A percentile compares a stretch with the other conserved stretches of the same genome.
These are phyloP conservation scores for Entomyzon cyanotis DNA, from an alignment of 2,113 vertebrate species.

Conservation along the genomic window DNA sequence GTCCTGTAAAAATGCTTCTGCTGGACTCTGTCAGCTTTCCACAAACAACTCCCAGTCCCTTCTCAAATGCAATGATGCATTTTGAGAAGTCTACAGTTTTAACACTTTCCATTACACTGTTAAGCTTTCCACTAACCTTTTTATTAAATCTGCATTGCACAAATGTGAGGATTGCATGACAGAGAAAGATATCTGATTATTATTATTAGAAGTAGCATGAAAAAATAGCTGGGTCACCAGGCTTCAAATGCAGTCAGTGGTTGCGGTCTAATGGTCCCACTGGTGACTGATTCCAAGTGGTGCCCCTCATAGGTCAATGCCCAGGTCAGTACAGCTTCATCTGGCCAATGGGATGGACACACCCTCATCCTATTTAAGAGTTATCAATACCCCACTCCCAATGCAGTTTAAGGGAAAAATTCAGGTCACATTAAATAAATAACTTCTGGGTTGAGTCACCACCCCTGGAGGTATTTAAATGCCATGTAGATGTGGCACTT, in stretches of 20 bases:
- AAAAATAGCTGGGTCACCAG: background rate
- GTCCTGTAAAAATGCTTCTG: background rate
- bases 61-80: background rate
- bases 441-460: background rate
- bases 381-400: background rate
- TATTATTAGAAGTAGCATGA: background rate
- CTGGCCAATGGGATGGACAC: background rate
- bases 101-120: background rate
- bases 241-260: background rate
- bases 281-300: background rate
- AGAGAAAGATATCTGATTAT: background rate
- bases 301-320: background rate
- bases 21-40: background rate
- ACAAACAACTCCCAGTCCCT: background rate
- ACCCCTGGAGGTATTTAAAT: background rate
- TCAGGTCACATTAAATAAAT: background rate
- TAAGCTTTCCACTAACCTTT: background rate
- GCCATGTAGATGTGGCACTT: background rate
- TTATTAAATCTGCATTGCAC: background rate
- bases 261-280: background rate
- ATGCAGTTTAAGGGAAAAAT: background rate
- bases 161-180: background rate
- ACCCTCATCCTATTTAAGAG: background rate
- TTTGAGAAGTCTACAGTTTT: background rate
- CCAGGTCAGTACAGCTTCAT: background rate